Evolutionary conservation across 2,888 invertebrate species (phyloP), one percentile per base, ranked within the genome.

Genomic region (Holacanthella duospinosa): DNA sequence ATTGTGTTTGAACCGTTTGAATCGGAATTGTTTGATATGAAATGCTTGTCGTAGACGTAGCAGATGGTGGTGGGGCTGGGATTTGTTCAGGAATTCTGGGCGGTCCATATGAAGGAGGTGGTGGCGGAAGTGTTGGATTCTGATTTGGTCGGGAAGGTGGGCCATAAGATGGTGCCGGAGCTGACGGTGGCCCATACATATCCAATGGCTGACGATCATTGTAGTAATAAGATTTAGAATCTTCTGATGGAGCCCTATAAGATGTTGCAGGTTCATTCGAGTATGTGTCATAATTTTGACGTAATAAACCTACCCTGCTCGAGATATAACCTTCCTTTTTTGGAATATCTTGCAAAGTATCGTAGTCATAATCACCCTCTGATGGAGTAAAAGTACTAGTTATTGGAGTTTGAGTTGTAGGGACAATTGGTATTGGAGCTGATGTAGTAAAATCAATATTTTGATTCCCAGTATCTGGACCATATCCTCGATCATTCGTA

Each of bases 21-120:
- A 66, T 63, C 1, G 66, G 66, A 44, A 66, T 66, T 12, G 66
- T 66, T 28, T 66, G 63, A 9, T 63, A 44, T 1, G 63, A 61
- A n/a, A 66, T 66, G 27, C 63, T 63, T n/a, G 66, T 66, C 48
- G 58, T 58, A 9, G 61, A 58, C 1, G 61, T 58, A 6, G 57
- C 57, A 24, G 57, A 44, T 3, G 59, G 58, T 1, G 29, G 44
- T 12, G 64, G 58, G 16, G 64, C 55, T 29, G 36, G 21, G 1
- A 58, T n/a, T 58, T 58, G 36, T 2, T 21, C 26, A 9, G 43
- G 24, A 25, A 43, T 29, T 29, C 27, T 6, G 6, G 60, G 44
- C 2, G 44, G 60, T 12, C 29, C 63, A 43, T 62, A 58, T 1
- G 29, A 21, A 24, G 28, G 54, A 25, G 58, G 43, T 6, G 64